Conservation (phyloP, 2,113 vertebrate species). For the Xerus inauris region DNA sequence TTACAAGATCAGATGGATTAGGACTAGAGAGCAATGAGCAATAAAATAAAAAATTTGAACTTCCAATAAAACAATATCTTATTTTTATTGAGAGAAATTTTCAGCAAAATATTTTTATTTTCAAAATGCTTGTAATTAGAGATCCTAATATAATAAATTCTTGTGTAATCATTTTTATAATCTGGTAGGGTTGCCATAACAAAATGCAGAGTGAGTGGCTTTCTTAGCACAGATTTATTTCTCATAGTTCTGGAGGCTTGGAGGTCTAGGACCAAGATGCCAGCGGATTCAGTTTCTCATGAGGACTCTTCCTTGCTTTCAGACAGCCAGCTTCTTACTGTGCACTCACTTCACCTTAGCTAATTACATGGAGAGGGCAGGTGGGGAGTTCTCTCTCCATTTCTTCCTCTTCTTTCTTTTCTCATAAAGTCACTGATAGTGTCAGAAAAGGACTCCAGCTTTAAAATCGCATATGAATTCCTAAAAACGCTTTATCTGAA, state of each 20-base stretch:
- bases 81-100: constrained; percentile 31
- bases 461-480: background rate
- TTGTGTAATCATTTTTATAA: background rate
- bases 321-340: background rate
- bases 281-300: background rate
- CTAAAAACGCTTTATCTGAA: background rate
- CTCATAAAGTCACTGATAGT: background rate
- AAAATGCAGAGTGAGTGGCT: background rate
- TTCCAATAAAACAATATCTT: background rate
- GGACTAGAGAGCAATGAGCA: background rate
- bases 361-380: background rate
- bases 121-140: background rate
- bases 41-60: background rate
- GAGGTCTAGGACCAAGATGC: background rate
- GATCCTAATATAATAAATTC: background rate
- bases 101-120: background rate
- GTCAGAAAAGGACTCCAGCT: background rate
- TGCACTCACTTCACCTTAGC: background rate
- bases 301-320: background rate
- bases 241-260: background rate
- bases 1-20: background rate
- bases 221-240: background rate
- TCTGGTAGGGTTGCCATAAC: background rate
- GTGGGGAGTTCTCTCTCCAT: too few relatives aligned
- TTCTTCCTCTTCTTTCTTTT: background rate